Evolutionary conservation across 2,113 vertebrate genomes (phyloP).

Genomic region (Patagioenas fasciata): DNA sequence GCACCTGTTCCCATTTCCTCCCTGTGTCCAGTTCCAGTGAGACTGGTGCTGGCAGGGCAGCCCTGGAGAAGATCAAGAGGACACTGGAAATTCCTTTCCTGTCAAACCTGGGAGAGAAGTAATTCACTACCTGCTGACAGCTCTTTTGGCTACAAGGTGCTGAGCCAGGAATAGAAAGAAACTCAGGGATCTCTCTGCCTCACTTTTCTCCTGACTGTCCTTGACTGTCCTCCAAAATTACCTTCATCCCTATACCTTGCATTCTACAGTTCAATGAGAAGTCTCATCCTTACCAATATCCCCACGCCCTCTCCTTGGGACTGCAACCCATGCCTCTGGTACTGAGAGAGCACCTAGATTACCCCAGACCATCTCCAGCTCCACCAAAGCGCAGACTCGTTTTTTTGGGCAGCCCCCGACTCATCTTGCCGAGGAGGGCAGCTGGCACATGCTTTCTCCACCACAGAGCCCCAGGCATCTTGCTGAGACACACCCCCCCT

Average conservation of each 20-base stretch:
- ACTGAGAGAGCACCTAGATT: accelerated
- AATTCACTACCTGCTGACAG: background rate
- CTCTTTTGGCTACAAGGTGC: background rate
- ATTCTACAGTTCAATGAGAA: background rate
- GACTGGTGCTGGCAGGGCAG: background rate
- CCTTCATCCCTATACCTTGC: background rate
- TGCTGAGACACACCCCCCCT: background rate
- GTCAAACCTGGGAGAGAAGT: background rate
- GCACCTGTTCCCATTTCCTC: background rate
- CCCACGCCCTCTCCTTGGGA: no score
- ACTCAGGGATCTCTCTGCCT: background rate
- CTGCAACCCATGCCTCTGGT: background rate
- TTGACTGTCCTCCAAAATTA: background rate
- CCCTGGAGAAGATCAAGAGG: accelerated
- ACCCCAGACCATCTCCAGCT: background rate
- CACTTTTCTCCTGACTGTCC: background rate
- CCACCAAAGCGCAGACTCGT: background rate
- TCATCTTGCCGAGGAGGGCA: background rate
- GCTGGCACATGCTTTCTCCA: background rate
- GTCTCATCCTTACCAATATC: background rate
- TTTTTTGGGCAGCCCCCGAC: background rate
- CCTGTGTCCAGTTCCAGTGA: background rate
- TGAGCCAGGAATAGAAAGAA: no score
- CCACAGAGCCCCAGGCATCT: background rate
- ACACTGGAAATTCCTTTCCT: background rate